Base-by-base conservation (phyloP, 2,888 invertebrate species). In the Helleia helle region DNA sequence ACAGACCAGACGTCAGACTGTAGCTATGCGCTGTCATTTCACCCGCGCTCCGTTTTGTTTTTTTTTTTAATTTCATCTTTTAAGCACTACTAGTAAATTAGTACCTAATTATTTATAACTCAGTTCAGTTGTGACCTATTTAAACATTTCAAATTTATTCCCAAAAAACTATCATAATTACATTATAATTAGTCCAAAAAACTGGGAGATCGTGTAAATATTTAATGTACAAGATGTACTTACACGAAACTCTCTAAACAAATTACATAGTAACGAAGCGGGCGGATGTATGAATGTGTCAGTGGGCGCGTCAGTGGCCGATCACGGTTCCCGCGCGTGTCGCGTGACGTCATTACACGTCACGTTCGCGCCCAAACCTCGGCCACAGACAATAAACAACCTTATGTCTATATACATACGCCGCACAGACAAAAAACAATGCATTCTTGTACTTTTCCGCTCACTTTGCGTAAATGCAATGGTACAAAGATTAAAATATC, bases 281-380 rank as follows among this genome's bases (percentile, higher is more conserved):
- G 46, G 26, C 51, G 55, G 49, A 56, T 54, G 49, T 49, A 47
- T 48, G 47, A 50, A 51, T 51, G 50, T 55, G 49, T 49, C 51
- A 54, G 71, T 71, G 72, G 76, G 74, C 71, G 70, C 72, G 74
- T 65, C 74, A 62, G 59, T n/a, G n/a, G 48, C 52, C 18, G 52
- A 55, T 41, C 77, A 77, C 69, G 76, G 70, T 45, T 43, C 36
- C 49, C 36, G 41, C 25, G 70, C 76, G 71, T 79, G 77, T 44
- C 44, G 43, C 36, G 26, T 71, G 71, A 76, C 79, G 79, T 77
- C 73, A 74, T 17, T 53, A 24, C 59, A 57, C 79, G 80, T 79
- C 79, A 79, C 52, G 56, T 59, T n/a, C 58, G 59, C 60, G 28
- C 65, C 64, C 59, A 61, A 47, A 48, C 38, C 24, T n/a, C 11